These are phyloP conservation scores for Scolanthus callimorphus DNA, from an alignment of 92 coral and sea anemone species.

Conservation along the genomic window DNA sequence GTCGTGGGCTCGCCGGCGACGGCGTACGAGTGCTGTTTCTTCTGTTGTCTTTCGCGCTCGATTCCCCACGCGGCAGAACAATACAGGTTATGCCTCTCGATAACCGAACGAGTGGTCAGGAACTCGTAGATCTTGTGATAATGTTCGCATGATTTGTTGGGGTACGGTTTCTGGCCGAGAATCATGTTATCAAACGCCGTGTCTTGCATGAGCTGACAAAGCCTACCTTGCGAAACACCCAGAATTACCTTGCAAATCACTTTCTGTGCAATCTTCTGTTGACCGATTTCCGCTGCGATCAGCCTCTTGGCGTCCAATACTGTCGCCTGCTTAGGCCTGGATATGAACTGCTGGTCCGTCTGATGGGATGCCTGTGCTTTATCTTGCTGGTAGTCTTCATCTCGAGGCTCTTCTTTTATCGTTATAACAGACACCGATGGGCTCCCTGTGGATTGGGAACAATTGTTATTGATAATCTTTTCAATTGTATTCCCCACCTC, in stretches of 20 bases:
- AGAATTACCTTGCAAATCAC: slow-evolving; percentile 38
- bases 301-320: slow-evolving; percentile 34
- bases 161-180: slow-evolving; percentile 27
- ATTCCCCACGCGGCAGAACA: slow-evolving; percentile 45
- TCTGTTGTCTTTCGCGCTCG: slow-evolving; percentile 29
- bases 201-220: slow-evolving; percentile 44
- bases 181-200: slow-evolving; percentile 38
- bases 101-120: slow-evolving; percentile 26
- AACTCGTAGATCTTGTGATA: slow-evolving; percentile 47
- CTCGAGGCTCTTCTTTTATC: slow-evolving; percentile 1
- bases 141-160: slow-evolving; percentile 34
- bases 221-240: slow-evolving; percentile 46
- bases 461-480: too few relatives aligned
- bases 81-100: slow-evolving; percentile 37
- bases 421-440: slow-evolving; percentile 1
- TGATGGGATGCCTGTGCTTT: background rate
- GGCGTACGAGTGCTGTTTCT: slow-evolving; percentile 4
- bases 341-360: background rate
- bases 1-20: background rate
- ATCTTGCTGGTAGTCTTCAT: background rate
- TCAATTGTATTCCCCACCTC: too few relatives aligned
- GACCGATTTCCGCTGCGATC: slow-evolving; percentile 33
- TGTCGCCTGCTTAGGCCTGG: background rate
- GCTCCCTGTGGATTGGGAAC: too few relatives aligned
- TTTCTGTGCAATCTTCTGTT: slow-evolving; percentile 44